Conservation (phyloP, 2,888 invertebrate genomes). For the Bhutanitis thaidina region DNA sequence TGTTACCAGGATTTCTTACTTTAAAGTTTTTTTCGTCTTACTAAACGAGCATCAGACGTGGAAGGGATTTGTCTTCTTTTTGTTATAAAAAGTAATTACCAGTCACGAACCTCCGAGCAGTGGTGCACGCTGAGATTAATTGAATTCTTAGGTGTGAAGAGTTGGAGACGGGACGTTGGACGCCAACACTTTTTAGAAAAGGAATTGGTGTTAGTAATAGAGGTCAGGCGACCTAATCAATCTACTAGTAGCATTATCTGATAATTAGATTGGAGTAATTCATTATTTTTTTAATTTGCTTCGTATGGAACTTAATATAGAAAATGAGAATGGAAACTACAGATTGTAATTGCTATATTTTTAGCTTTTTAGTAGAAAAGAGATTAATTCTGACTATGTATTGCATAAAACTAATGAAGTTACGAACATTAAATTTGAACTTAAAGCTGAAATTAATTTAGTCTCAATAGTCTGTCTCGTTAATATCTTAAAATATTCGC, state of each 20-base stretch:
- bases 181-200: constrained; percentile 15
- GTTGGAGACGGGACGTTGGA: constrained; percentile 28
- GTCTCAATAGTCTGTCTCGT: too few relatives aligned
- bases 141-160: constrained; percentile 76
- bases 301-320: too few relatives aligned
- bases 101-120: constrained; percentile 64
- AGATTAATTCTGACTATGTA: too few relatives aligned
- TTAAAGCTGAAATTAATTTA: too few relatives aligned
- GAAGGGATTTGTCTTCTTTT: constrained; percentile 36
- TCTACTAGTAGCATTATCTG: not conserved
- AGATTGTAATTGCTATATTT: too few relatives aligned
- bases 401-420: too few relatives aligned
- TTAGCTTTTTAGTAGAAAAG: too few relatives aligned
- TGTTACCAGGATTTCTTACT: constrained; percentile 52
- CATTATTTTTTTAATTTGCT: too few relatives aligned
- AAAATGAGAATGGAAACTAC: too few relatives aligned
- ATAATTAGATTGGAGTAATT: too few relatives aligned
- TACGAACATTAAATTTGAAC: too few relatives aligned
- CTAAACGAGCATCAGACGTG: constrained; percentile 25
- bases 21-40: constrained; percentile 40
- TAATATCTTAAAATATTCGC: too few relatives aligned
- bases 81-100: constrained; percentile 68
- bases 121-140: constrained; percentile 64
- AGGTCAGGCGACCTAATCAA: constrained; percentile 7
- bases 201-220: constrained; percentile 1